phyloP scores from a whole-genome alignment of 2,113 vertebrate species.

The Dasyurus viverrinus region DNA sequence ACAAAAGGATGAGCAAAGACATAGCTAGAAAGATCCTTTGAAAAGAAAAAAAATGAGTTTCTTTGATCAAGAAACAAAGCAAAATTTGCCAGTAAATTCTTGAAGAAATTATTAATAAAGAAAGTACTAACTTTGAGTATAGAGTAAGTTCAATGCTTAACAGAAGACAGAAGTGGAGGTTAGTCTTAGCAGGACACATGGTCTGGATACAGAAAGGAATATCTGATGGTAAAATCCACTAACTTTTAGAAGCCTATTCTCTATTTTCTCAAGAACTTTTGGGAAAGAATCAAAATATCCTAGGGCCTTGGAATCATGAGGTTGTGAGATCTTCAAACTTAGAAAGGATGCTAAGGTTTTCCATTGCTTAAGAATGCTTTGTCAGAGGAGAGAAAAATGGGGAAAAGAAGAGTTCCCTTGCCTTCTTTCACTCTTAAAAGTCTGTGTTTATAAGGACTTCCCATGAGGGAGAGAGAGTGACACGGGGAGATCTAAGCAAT shows the following conservation, averaged over 20 bases:
- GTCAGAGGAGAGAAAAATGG: not conserved
- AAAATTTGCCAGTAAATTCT: constrained; percentile 7
- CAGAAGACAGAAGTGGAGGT: constrained; percentile 34
- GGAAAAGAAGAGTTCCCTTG: not conserved
- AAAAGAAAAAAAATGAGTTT: constrained; percentile 28
- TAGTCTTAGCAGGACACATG: not conserved
- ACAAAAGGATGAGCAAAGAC: not conserved
- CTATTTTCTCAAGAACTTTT: not conserved
- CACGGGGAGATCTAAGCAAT: not conserved
- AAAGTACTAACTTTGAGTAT: constrained; percentile 9
- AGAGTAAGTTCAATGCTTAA: not conserved
- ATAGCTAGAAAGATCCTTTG: constrained; percentile 27
- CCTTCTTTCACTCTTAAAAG: not conserved
- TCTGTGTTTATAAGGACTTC: not conserved
- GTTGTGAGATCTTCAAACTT: not conserved
- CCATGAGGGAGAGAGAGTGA: not conserved
- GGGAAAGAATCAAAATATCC: not conserved
- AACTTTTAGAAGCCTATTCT: not conserved
- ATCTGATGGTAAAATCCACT: not conserved
- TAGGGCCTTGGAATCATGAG: not conserved
- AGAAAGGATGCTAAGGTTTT: constrained; percentile 5
- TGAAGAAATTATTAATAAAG: constrained; percentile 43
- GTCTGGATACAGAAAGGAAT: constrained; percentile 13
- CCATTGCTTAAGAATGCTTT: not conserved
- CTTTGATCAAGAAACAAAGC: constrained; percentile 37